Conservation (phyloP, 2,888 invertebrate genomes). For the Pseudococcus longispinus region DNA sequence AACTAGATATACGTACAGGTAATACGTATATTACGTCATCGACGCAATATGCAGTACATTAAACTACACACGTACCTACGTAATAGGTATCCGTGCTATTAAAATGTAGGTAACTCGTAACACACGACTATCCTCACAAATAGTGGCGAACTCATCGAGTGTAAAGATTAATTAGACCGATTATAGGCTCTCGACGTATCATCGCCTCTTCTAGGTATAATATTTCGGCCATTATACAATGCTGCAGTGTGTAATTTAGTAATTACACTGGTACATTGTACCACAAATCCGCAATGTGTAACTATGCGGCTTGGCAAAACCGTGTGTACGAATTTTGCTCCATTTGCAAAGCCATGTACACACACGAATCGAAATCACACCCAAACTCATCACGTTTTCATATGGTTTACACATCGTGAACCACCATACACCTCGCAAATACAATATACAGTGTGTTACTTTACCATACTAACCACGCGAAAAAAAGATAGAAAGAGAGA, state of each 20-base stretch:
- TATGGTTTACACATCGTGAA: background rate
- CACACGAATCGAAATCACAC: background rate
- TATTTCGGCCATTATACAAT: background rate
- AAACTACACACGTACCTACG: background rate
- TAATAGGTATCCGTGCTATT: background rate
- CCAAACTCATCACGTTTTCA: background rate
- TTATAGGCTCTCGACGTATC: background rate
- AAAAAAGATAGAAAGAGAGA: background rate
- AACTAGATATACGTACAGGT: background rate
- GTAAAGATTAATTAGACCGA: constrained; percentile 26
- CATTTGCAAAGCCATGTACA: background rate
- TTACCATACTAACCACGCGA: background rate
- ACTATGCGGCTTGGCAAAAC: background rate
- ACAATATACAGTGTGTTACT: background rate
- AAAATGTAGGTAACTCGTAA: background rate
- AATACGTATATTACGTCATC: background rate
- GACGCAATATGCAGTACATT: background rate
- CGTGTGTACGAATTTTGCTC: background rate
- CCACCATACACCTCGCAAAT: too few relatives aligned
- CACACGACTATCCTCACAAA: background rate
- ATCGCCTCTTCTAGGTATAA: background rate
- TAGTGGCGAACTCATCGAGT: background rate
- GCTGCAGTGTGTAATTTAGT: background rate
- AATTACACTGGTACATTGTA: background rate
- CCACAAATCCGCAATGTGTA: background rate